These are phyloP conservation scores for Asarcornis scutulata DNA, from an alignment of 2,113 vertebrate species.

Conservation along the genomic window DNA sequence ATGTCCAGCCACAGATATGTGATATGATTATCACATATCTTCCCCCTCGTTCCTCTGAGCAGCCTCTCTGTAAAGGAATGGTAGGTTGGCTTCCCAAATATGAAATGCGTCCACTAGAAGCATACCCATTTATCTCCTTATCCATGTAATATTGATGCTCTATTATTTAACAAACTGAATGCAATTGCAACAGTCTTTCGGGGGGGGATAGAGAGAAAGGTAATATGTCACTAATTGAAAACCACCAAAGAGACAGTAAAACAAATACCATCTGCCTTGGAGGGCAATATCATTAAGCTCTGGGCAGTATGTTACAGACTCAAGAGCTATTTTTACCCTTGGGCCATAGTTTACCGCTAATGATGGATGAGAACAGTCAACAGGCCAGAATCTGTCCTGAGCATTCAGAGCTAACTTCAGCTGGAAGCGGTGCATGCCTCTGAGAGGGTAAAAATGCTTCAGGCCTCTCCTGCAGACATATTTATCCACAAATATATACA, in stretches of 20 bases:
- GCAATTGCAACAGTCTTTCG: neutral
- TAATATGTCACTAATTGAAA: constrained; percentile 1
- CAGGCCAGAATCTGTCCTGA: constrained; percentile 12
- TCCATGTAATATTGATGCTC: neutral
- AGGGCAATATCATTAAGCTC: constrained; percentile 44
- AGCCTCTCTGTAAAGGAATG: neutral
- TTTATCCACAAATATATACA: neutral
- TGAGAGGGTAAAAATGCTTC: neutral
- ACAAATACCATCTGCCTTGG: constrained; percentile 39
- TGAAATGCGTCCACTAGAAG: neutral
- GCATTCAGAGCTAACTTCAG: neutral
- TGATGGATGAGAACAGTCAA: constrained; percentile 36
- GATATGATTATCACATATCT: neutral
- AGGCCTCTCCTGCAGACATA: neutral
- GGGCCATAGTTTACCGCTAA: neutral
- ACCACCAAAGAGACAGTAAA: constrained; percentile 3
- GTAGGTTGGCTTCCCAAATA: neutral
- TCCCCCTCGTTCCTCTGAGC: neutral
- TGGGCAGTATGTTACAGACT: constrained; percentile 16
- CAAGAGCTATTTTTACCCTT: constrained; percentile 32
- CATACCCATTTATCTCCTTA: neutral
- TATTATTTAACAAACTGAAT: neutral
- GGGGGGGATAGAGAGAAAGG: rapidly evolving
- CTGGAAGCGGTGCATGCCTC: neutral
- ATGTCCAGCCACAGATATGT: neutral